These are phyloP conservation scores for Heliangelus exortis DNA, from an alignment of 2,797 vertebrate genomes.

Conservation along the genomic window DNA sequence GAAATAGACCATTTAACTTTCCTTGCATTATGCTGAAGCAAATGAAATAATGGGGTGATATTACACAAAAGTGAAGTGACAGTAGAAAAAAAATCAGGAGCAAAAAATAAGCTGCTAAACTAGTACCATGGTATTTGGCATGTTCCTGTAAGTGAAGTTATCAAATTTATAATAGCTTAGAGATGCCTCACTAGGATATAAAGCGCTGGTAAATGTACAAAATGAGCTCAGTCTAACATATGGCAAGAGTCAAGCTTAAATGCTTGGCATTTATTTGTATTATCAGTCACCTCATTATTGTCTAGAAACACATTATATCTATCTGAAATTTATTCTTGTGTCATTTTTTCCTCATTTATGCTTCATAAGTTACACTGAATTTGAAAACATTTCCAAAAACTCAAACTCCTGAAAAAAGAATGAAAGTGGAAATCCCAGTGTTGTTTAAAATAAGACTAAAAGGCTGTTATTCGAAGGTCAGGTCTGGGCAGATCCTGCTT, in stretches of 20 bases:
- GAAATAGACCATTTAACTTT: background rate
- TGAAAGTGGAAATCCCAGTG: background rate
- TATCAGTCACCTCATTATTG: background rate
- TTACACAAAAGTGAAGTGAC: background rate
- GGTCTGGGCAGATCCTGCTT: background rate
- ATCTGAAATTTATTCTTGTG: background rate
- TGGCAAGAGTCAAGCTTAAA: background rate
- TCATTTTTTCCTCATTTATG: background rate
- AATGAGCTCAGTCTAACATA: constrained; percentile 29
- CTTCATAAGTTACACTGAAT: background rate
- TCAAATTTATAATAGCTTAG: background rate
- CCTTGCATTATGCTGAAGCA: background rate
- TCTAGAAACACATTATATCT: background rate
- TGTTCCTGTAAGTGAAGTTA: background rate
- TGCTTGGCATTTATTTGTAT: background rate
- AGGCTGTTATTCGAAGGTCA: background rate
- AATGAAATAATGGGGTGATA: background rate
- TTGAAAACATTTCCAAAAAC: background rate
- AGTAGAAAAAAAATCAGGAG: background rate
- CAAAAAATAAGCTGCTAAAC: background rate
- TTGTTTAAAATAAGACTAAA: background rate
- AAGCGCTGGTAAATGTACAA: background rate
- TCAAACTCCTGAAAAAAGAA: background rate
- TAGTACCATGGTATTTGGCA: background rate
- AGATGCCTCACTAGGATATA: constrained; percentile 10